A percentile compares a stretch with the other conserved stretches of the same genome.
phyloP scores from a whole-genome alignment of 2,888 invertebrate genomes.

The Podotricha telesiphe region DNA sequence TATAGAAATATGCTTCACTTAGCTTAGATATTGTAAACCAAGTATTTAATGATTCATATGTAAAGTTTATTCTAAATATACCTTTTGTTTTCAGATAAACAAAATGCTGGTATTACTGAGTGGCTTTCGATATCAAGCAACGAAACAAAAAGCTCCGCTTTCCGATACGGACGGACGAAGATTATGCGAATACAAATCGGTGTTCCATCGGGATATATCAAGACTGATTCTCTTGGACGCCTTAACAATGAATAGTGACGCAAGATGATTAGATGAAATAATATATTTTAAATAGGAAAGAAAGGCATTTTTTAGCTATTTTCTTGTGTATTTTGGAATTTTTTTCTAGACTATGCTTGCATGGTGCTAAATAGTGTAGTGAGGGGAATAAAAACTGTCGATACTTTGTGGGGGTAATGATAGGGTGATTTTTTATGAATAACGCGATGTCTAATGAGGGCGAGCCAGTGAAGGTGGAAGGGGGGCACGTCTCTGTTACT shows the following conservation, averaged over 20 bases:
- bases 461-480: conserved; percentile 77
- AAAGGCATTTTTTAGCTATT: conserved; percentile 56
- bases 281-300: conserved; percentile 58
- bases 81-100: conserved; percentile 65
- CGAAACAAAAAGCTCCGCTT: conserved; percentile 28
- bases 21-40: conserved; percentile 25
- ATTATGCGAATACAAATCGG: conserved; percentile 53
- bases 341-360: conserved; percentile 53
- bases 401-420: conserved; percentile 59
- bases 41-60: not conserved
- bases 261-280: conserved; percentile 63
- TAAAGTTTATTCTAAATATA: conserved; percentile 13
- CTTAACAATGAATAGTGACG: conserved; percentile 68
- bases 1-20: conserved; percentile 35
- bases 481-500: conserved; percentile 89
- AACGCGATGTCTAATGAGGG: conserved; percentile 74
- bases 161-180: conserved; percentile 46
- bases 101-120: conserved; percentile 67
- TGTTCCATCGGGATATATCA: conserved; percentile 49
- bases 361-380: conserved; percentile 71
- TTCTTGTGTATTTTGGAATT: conserved; percentile 60
- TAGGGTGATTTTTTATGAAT: conserved; percentile 57
- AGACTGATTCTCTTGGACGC: conserved; percentile 71
- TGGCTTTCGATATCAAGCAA: conserved; percentile 49
- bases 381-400: conserved; percentile 62